Base-by-base conservation (phyloP, 1,140 invertebrate genomes). In the Rhopalosiphum maidis region DNA sequence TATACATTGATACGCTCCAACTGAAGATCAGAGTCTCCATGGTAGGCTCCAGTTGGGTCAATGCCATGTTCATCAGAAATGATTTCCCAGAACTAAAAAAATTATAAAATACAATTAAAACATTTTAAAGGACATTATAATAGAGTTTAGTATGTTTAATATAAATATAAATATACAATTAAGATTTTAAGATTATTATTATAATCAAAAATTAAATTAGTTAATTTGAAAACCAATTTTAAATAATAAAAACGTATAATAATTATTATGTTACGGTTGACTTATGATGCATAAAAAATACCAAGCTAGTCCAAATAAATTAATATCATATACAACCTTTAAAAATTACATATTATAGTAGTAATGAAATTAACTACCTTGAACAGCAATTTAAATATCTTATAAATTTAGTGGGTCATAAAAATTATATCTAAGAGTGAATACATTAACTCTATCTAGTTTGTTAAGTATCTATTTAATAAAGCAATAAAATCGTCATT, bases 21-120 rank as follows among this genome's bases (percentile, higher is more conserved):
- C 95, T 99, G 98, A 87, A 98, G 96, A 94, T 98, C 97, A 48
- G 97, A 97, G 95, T 98, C 98, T 37, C 98, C 98, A 94, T 97
- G 96, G 95, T 98, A 98, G 46, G 97, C 96, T 90, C 98, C 98
- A 94, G 97, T 97, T 83, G 97, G 97, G 96, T 98, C 98, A 94
- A 98, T 98, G 93, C 98, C 98, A 95, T 98, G 98, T 95, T 98
- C 98, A 95, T 98, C 98, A 77, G 98, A 98, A 94, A 99, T 98
- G 55, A 99, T 97, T 96, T 98, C 97, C 97, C 97, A 98, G 95
- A 98, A 98, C 97, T 98, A 95, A 21, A 96, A 96, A 94, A 82
- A 51, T 21, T 51, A 51, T 46, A 21, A 87, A 25, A 54, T 30
- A 37, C 43, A 60, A 43, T n/a, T 30, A 46, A 0, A 37, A 37